A percentile compares a stretch with the other conserved stretches of the same genome.
These are phyloP conservation scores for Hemicentrotus pulcherrimus DNA, from an alignment of 35 echinoderm and acorn worm species.

Conservation along the genomic window DNA sequence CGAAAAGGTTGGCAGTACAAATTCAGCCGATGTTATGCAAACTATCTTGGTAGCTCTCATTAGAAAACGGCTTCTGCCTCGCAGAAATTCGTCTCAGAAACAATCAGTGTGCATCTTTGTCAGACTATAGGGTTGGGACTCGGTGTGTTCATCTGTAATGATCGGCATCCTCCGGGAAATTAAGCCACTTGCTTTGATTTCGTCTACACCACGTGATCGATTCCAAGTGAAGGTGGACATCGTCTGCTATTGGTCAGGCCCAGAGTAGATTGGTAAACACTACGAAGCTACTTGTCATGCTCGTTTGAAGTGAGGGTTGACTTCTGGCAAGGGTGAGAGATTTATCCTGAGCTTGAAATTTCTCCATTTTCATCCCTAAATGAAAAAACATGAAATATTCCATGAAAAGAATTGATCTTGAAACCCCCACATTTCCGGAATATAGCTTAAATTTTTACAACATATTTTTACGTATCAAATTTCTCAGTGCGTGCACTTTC, in stretches of 20 bases:
- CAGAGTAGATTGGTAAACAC: not conserved
- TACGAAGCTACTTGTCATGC: not conserved
- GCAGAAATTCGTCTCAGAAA: not conserved
- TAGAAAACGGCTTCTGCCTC: not conserved
- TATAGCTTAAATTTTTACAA: no score
- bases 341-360: no score
- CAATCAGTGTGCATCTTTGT: constrained; percentile 1
- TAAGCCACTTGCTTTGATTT: constrained; percentile 3
- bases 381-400: no score
- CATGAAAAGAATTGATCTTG: no score
- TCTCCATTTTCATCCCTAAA: no score
- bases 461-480: no score
- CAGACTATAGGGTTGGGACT: not conserved
- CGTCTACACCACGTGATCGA: not conserved
- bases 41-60: not conserved
- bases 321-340: no score
- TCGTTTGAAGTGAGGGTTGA: no score
- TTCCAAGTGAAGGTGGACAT: not conserved
- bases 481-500: no score
- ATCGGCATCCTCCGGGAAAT: not conserved
- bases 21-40: not conserved
- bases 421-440: no score
- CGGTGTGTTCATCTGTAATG: not conserved
- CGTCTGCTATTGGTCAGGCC: not conserved
- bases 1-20: not conserved